A percentile compares a stretch with the other conserved stretches of the same genome.
phyloP scores from a whole-genome alignment of 2,888 invertebrate species.

The Sicus ferrugineus region DNA sequence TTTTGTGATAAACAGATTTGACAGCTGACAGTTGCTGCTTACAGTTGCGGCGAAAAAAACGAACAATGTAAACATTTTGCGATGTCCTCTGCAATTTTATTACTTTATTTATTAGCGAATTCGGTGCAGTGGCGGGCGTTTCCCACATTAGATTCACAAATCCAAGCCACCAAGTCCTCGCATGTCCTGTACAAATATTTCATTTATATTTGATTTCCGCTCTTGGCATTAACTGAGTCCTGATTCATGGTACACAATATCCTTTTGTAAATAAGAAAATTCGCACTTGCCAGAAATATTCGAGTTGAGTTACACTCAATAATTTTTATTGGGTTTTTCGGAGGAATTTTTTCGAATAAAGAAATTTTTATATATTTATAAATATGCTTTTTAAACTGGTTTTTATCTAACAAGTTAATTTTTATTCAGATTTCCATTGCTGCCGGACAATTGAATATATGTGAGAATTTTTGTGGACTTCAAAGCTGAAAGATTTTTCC shows the following conservation, averaged over 20 bases:
- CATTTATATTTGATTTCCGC: slow-evolving; percentile 24
- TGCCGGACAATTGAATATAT: no score
- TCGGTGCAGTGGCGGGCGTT: background rate
- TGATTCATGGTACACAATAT: slow-evolving; percentile 57
- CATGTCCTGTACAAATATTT: slow-evolving; percentile 5
- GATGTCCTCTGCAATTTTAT: slow-evolving; percentile 6
- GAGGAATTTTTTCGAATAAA: background rate
- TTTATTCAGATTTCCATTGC: background rate
- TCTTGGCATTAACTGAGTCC: slow-evolving; percentile 41
- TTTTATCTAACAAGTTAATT: background rate
- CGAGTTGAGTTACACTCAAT: background rate
- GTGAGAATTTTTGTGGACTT: no score
- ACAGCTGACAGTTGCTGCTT: background rate
- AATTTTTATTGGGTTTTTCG: background rate
- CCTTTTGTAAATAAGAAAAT: slow-evolving; percentile 44
- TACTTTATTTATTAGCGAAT: slow-evolving; percentile 11
- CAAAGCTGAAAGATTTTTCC: no score
- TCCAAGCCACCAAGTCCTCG: slow-evolving; percentile 2
- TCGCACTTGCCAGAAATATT: background rate
- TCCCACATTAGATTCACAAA: background rate
- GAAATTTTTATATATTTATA: background rate
- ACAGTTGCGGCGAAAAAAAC: slow-evolving; percentile 1
- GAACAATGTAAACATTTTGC: slow-evolving; percentile 20
- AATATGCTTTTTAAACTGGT: background rate
- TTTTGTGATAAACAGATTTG: slow-evolving; percentile 16